Evolutionary conservation across 2,113 vertebrate genomes (phyloP).

Genomic region (Rhynchomys soricoides): DNA sequence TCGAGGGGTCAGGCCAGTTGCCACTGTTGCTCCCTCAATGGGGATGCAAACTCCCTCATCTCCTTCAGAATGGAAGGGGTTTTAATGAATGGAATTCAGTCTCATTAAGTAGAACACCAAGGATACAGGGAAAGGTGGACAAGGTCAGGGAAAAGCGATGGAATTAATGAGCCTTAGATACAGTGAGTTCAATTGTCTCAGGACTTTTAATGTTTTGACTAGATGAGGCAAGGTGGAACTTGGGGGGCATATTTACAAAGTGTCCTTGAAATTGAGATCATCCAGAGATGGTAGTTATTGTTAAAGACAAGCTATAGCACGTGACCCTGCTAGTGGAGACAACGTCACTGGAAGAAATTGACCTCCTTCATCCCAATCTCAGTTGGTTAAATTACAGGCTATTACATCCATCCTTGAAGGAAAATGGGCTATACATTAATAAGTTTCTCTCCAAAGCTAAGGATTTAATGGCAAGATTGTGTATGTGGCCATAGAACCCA

Average conservation of each 20-base stretch:
- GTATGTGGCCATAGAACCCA: neutral
- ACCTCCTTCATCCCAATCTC: neutral
- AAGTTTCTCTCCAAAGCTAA: neutral
- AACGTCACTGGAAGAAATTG: neutral
- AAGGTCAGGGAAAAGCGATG: neutral
- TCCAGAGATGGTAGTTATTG: neutral
- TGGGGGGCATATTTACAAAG: neutral
- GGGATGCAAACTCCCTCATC: no score
- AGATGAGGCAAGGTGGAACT: neutral
- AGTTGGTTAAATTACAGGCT: neutral
- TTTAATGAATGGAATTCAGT: neutral
- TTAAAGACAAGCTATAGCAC: neutral
- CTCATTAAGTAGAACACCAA: neutral
- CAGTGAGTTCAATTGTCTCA: neutral
- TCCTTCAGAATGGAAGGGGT: neutral
- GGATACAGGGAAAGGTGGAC: neutral
- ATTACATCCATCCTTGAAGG: neutral
- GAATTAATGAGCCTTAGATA: neutral
- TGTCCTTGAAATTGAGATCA: neutral
- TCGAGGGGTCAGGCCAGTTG: no score
- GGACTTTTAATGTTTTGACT: slow-evolving; percentile 8
- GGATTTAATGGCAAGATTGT: neutral
- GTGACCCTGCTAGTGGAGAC: neutral
- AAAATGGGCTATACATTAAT: neutral
- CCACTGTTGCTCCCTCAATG: no score